Conservation (phyloP, 2,888 invertebrate genomes). For the Aphrophora alni region DNA sequence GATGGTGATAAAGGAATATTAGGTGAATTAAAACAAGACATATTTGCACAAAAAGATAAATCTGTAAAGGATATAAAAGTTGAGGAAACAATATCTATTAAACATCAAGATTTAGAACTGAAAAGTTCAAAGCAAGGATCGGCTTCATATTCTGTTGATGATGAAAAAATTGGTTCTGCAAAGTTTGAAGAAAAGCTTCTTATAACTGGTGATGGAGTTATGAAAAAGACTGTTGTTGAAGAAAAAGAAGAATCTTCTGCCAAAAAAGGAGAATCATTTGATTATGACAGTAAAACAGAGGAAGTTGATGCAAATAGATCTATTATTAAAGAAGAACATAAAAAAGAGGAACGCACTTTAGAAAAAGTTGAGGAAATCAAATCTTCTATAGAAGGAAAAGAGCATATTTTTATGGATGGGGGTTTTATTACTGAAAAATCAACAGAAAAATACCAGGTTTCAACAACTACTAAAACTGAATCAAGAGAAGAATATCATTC, state of each 20-base stretch:
- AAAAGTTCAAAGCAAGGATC: slow-evolving; percentile 36
- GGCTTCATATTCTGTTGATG: slow-evolving; percentile 36
- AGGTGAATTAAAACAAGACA: slow-evolving; percentile 46
- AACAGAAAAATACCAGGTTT: not conserved
- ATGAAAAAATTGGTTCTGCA: slow-evolving; percentile 29
- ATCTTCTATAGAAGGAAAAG: slow-evolving; percentile 7
- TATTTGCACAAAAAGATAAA: slow-evolving; percentile 42
- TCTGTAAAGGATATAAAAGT: slow-evolving; percentile 48
- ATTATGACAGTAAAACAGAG: slow-evolving; percentile 2
- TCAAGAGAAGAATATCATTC: slow-evolving; percentile 20
- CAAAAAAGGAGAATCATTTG: slow-evolving; percentile 21
- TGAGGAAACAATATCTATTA: slow-evolving; percentile 48
- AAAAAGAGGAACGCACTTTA: slow-evolving; percentile 17
- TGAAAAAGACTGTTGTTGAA: slow-evolving; percentile 6
- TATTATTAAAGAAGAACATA: slow-evolving; percentile 4
- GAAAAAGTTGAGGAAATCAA: slow-evolving; percentile 15
- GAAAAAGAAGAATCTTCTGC: not conserved
- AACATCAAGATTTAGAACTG: slow-evolving; percentile 41
- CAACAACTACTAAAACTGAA: slow-evolving; percentile 14
- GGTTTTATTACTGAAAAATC: not conserved
- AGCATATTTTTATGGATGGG: not conserved
- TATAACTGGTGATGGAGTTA: slow-evolving; percentile 3
- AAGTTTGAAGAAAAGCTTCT: not conserved
- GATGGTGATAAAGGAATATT: slow-evolving; percentile 49
- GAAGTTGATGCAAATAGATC: not conserved